A percentile compares a stretch with the other conserved stretches of the same genome.
Evolutionary conservation across 2,113 vertebrate species (phyloP).

Genomic region (Phoenicopterus ruber): DNA sequence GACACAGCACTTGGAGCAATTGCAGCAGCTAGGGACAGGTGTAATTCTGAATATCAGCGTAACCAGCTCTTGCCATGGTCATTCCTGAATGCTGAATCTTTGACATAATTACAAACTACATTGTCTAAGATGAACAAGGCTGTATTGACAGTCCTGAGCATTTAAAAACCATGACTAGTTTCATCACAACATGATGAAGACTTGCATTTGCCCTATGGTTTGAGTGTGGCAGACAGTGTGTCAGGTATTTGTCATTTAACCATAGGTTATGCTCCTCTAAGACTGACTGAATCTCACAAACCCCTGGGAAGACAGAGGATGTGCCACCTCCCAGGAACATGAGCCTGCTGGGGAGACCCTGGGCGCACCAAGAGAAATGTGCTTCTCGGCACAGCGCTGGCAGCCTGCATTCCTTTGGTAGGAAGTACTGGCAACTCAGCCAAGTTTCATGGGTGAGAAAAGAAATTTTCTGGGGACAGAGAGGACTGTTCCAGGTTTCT

Average conservation of each 20-base stretch:
- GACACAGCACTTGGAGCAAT: not conserved
- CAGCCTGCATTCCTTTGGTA: not conserved
- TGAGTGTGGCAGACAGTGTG: not conserved
- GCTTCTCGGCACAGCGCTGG: not conserved
- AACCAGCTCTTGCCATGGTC: not conserved
- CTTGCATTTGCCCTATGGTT: not conserved
- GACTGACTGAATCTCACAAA: not conserved
- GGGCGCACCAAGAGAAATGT: not conserved
- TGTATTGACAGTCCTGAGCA: not conserved
- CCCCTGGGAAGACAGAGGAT: not conserved
- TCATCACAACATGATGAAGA: accelerated
- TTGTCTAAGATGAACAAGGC: not conserved
- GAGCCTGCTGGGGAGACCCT: not conserved
- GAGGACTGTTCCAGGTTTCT: not conserved
- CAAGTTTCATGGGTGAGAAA: not conserved
- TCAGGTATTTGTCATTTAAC: not conserved
- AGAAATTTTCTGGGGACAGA: not conserved
- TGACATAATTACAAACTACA: not conserved
- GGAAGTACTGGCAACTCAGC: not conserved
- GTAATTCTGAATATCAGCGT: not conserved
- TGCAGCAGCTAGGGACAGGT: not conserved
- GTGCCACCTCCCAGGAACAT: not conserved
- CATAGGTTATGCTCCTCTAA: not conserved
- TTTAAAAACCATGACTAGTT: not conserved
- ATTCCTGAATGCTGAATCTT: not conserved